Evolutionary conservation across 2,113 vertebrate genomes (phyloP).

Genomic region (Lophotis ruficrista): DNA sequence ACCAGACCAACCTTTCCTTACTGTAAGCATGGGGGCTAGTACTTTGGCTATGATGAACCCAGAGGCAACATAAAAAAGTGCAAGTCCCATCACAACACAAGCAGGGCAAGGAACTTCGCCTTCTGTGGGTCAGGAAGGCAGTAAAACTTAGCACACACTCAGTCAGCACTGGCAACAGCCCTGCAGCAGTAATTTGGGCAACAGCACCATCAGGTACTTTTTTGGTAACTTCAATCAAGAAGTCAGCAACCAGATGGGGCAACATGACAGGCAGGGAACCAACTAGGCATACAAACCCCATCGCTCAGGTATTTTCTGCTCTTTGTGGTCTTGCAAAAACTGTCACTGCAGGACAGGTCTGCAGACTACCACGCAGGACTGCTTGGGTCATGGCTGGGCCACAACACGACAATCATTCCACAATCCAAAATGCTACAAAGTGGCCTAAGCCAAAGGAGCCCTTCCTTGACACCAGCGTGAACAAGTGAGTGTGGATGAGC

Average conservation of each 20-base stretch:
- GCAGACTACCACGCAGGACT: neutral
- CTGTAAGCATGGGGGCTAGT: rapidly evolving
- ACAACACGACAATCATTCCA: neutral
- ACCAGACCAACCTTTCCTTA: neutral
- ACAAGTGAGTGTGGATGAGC: neutral
- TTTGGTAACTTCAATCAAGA: neutral
- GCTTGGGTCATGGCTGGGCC: neutral
- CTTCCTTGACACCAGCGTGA: neutral
- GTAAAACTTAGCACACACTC: neutral
- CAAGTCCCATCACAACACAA: neutral
- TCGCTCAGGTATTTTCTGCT: neutral
- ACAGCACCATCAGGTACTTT: neutral
- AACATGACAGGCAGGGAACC: neutral
- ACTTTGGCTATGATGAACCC: neutral
- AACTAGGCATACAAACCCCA: neutral
- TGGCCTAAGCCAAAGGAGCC: neutral
- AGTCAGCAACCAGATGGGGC: neutral
- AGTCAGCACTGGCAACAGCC: neutral
- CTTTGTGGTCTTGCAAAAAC: neutral
- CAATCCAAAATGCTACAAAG: neutral
- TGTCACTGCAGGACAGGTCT: neutral
- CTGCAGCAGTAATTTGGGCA: neutral
- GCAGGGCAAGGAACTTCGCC: neutral
- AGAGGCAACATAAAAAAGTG: neutral
- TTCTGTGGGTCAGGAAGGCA: neutral